Evolutionary conservation across 1,140 invertebrate genomes (phyloP).

Genomic region (Sinonovacula constricta): DNA sequence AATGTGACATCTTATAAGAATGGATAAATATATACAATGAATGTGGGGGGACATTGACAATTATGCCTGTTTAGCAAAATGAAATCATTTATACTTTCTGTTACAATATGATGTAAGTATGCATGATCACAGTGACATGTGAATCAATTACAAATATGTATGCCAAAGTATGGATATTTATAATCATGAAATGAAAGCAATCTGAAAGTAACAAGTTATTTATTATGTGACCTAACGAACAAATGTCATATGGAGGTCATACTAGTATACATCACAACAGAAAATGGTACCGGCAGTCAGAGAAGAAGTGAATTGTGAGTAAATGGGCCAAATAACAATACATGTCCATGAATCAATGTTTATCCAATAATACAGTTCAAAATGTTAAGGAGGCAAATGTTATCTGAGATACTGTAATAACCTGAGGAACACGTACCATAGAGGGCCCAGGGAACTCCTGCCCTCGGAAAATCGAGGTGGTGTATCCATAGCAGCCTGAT

Average conservation of each 20-base stretch:
- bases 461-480: neutral
- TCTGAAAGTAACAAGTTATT: too few species aligned
- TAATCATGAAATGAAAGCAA: too few species aligned
- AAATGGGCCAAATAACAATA: neutral
- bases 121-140: too few species aligned
- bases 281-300: neutral
- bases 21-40: conserved; percentile 7
- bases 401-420: neutral
- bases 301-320: neutral
- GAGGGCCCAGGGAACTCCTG: neutral
- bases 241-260: neutral
- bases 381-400: neutral
- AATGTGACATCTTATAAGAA: conserved; percentile 10
- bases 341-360: neutral
- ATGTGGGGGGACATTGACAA: neutral
- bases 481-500: neutral
- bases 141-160: too few species aligned
- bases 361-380: neutral
- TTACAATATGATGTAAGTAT: neutral
- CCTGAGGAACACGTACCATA: neutral
- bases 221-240: neutral
- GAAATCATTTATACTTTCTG: neutral
- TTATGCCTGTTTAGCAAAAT: conserved; percentile 7
- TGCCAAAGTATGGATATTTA: too few species aligned
- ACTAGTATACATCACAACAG: neutral